Base-by-base conservation (phyloP, 2,888 invertebrate species). In the Syritta pipiens region DNA sequence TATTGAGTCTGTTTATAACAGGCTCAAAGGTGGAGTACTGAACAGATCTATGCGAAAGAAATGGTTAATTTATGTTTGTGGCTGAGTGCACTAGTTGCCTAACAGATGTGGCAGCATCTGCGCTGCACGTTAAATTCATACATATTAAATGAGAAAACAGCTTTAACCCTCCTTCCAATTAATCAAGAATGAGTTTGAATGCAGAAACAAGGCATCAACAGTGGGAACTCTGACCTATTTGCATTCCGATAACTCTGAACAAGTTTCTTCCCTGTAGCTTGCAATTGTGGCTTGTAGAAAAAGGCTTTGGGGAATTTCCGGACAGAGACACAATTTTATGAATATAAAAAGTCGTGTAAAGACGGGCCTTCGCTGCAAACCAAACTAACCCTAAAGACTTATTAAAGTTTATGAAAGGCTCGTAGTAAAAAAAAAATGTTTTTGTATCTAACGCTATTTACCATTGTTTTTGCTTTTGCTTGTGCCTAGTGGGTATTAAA, bases 191-290 rank as follows among this genome's bases (percentile, higher is more conserved):
- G 37, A 20, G 69, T 40, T 62, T 49, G 69, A 69, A 35, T 35
- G 12, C 9, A 69, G 35, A 63, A 49, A 35, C 44, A 57, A 19
- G 51, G 24, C 22, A 60, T 48, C 69, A 76, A 44, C 44, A 20
- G 49, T 51, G 42, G 62, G 14, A 44, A 42, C 55, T 76, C 69
- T 69, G 57, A 69, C 69, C 76, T 37, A 69, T 68, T 75, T 75
- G 68, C 60, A 68, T 69, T 69, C 30, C 60, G 63, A 63, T 55
- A 49, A 63, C 69, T 49, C 35, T 24, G 35, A 12, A 46, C 17
- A 55, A 57, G 55, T 44, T 32, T 40, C 60, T 62, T 69, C 55
- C 32, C 40, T 40, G 19, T 37, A n/a, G 42, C 40, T 75, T 62
- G 48, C 40, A 44, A 26, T 62, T 62, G 30, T 42, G 46, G 46